Percentiles rank a stretch among this genome's conserved stretches.
These are phyloP conservation scores for Acronicta leporina DNA, from an alignment of 2,888 invertebrate genomes.

Conservation along the genomic window DNA sequence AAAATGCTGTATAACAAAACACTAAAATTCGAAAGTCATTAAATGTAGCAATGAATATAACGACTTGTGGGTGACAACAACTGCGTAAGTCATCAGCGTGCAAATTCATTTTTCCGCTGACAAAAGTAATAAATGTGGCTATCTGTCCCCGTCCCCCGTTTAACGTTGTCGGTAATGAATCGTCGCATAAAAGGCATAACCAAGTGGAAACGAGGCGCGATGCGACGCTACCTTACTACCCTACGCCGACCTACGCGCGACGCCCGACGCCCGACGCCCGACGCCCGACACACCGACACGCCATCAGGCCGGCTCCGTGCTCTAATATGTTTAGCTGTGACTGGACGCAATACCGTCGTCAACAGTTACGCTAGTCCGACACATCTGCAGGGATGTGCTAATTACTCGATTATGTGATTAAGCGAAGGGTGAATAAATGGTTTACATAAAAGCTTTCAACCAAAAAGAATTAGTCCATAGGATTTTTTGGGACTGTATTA, in stretches of 20 bases:
- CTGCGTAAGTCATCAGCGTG: slow-evolving; percentile 70
- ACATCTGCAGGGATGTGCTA: slow-evolving; percentile 51
- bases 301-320: slow-evolving; percentile 44
- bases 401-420: slow-evolving; percentile 57
- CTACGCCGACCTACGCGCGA: slow-evolving; percentile 25
- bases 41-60: slow-evolving; percentile 54
- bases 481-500: neutral
- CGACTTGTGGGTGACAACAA: slow-evolving; percentile 47
- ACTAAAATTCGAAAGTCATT: slow-evolving; percentile 51
- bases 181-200: slow-evolving; percentile 88
- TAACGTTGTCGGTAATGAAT: slow-evolving; percentile 84
- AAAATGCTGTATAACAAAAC: slow-evolving; percentile 28
- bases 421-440: slow-evolving; percentile 39
- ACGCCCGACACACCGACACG: slow-evolving; percentile 11
- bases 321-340: slow-evolving; percentile 76
- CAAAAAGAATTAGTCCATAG: slow-evolving; percentile 5
- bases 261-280: slow-evolving; percentile 2
- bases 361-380: slow-evolving; percentile 63
- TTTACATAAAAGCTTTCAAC: slow-evolving; percentile 32
- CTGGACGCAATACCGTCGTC: slow-evolving; percentile 71
- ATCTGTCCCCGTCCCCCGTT: slow-evolving; percentile 83
- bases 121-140: slow-evolving; percentile 88
- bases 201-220: slow-evolving; percentile 84
- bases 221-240: slow-evolving; percentile 49
- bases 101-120: slow-evolving; percentile 88